phyloP scores from a whole-genome alignment of 2,797 vertebrate species.

The Myioborus miniatus region DNA sequence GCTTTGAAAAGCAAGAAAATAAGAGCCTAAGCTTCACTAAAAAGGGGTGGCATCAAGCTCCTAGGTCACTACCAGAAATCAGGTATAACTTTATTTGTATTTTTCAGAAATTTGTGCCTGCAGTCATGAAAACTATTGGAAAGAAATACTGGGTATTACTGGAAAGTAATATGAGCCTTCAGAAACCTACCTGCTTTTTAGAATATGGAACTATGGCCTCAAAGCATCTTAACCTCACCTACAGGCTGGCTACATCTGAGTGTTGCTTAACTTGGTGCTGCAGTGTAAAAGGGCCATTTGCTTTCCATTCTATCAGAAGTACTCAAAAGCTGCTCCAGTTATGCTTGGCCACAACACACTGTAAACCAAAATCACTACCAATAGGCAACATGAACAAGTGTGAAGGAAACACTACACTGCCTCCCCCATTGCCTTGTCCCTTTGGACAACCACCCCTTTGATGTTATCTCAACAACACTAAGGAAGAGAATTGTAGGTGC shows the following conservation, averaged over 20 bases:
- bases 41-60: background rate
- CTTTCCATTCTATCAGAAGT: background rate
- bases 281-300: background rate
- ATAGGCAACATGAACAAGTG: fast-evolving
- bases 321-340: background rate
- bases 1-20: background rate
- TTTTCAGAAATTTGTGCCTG: background rate
- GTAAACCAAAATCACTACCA: background rate
- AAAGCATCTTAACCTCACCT: background rate
- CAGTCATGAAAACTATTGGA: background rate
- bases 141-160: background rate
- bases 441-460: background rate
- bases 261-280: background rate
- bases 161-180: background rate
- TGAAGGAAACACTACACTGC: background rate
- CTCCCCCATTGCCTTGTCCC: background rate
- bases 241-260: background rate
- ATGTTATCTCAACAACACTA: background rate
- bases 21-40: background rate
- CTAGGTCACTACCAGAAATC: background rate
- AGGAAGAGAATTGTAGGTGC: slow-evolving; percentile 1
- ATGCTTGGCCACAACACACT: background rate
- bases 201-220: background rate
- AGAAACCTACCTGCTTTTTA: background rate
- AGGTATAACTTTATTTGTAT: background rate